Conservation (phyloP, 2,888 invertebrate species). For the Synergus itoensis region DNA sequence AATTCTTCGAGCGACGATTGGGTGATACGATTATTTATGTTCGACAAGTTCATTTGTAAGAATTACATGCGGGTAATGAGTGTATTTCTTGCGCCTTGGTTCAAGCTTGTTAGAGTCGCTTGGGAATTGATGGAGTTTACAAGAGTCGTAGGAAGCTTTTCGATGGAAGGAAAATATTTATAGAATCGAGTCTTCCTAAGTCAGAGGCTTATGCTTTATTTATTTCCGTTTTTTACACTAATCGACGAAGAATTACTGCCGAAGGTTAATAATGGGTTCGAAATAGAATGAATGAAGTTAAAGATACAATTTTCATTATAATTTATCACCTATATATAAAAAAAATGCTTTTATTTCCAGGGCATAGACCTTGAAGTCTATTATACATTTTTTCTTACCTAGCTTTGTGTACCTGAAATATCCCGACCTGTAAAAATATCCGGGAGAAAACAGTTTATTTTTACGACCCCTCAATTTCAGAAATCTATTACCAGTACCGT, state of each 20-base stretch:
- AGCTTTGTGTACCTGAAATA: neutral
- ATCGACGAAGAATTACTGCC: neutral
- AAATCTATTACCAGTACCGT: slow-evolving; percentile 11
- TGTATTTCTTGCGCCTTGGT: slow-evolving; percentile 6
- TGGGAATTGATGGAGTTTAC: slow-evolving; percentile 14
- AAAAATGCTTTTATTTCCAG: neutral
- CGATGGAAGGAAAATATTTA: neutral
- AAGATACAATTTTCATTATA: neutral
- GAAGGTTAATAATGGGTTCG: neutral
- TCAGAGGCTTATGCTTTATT: neutral
- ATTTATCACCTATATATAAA: neutral
- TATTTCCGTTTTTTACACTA: neutral
- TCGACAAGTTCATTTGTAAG: slow-evolving; percentile 36
- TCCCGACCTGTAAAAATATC: neutral
- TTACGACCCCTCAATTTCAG: neutral
- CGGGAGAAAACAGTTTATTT: neutral
- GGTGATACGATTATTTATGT: slow-evolving; percentile 29
- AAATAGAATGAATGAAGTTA: neutral
- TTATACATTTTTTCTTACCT: neutral
- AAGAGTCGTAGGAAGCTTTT: slow-evolving; percentile 7
- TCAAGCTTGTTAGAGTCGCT: slow-evolving; percentile 14
- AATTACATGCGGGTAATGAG: slow-evolving; percentile 38
- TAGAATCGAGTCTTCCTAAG: neutral
- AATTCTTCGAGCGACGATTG: slow-evolving; percentile 8
- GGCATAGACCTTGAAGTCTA: neutral